These are phyloP conservation scores for Epinephelus coioides DNA, from an alignment of 2,797 vertebrate genomes.

Conservation along the genomic window DNA sequence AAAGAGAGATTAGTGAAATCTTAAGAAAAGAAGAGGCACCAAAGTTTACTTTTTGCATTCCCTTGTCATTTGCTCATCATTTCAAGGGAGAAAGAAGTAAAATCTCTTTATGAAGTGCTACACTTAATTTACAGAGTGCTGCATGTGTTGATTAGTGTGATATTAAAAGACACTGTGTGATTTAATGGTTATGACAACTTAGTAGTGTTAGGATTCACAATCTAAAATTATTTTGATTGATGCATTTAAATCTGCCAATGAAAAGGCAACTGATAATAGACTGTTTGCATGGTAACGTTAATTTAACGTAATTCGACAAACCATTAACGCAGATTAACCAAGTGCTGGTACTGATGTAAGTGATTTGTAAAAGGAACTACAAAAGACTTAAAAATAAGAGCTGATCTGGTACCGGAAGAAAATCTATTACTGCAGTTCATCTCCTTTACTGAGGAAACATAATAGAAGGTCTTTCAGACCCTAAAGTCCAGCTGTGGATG, in stretches of 20 bases:
- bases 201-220: slow-evolving; percentile 14
- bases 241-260: slow-evolving; percentile 5
- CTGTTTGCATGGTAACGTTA: neutral
- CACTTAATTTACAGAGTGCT: neutral
- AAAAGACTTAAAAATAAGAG: slow-evolving; percentile 31
- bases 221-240: slow-evolving; percentile 16
- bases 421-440: slow-evolving; percentile 54
- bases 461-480: slow-evolving; percentile 65
- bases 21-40: neutral
- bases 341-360: slow-evolving; percentile 18
- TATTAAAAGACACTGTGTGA: neutral
- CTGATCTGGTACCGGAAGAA: slow-evolving; percentile 35
- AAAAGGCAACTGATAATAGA: slow-evolving; percentile 4
- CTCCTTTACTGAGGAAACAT: slow-evolving; percentile 66
- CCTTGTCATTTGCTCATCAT: neutral
- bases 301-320: slow-evolving; percentile 4
- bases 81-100: slow-evolving; percentile 4
- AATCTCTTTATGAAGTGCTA: slow-evolving; percentile 8
- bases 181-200: neutral
- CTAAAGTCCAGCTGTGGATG: slow-evolving; percentile 69
- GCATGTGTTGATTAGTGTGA: slow-evolving; percentile 15
- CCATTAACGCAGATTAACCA: slow-evolving; percentile 11
- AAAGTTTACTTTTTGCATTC: neutral
- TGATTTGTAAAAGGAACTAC: slow-evolving; percentile 34
- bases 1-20: neutral